Conservation (phyloP, 2,888 invertebrate genomes). For the Heteromurus nitidus region DNA sequence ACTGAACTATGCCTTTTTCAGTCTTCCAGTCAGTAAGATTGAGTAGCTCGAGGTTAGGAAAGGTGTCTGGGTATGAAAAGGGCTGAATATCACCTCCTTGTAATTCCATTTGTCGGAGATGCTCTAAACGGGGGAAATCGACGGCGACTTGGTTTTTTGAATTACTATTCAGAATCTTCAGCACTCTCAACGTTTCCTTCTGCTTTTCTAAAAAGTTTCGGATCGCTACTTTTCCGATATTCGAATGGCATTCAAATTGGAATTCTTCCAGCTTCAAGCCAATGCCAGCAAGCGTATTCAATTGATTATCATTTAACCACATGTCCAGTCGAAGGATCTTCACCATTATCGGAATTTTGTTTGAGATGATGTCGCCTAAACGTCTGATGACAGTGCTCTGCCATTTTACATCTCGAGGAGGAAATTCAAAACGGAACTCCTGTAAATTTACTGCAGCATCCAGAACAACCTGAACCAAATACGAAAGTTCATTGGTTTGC, state of each 20-base stretch:
- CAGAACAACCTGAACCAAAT: constrained; percentile 41
- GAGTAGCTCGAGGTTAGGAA: constrained; percentile 48
- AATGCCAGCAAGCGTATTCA: constrained; percentile 22
- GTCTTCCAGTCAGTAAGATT: constrained; percentile 54
- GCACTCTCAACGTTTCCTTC: constrained; percentile 9
- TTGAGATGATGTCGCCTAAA: constrained; percentile 31
- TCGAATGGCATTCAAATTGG: constrained; percentile 40
- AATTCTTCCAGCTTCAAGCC: constrained; percentile 38
- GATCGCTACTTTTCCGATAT: background rate
- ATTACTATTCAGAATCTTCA: constrained; percentile 33
- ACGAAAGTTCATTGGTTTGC: constrained; percentile 17
- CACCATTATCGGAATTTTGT: constrained; percentile 25
- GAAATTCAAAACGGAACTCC: constrained; percentile 41
- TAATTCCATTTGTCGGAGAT: constrained; percentile 42
- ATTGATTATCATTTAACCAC: constrained; percentile 31
- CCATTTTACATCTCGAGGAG: constrained; percentile 13
- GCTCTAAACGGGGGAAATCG: constrained; percentile 53
- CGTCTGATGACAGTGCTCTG: constrained; percentile 18
- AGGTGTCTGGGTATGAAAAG: constrained; percentile 52
- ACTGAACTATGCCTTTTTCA: background rate
- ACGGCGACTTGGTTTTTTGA: constrained; percentile 14
- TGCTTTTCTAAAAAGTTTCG: constrained; percentile 35
- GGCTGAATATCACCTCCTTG: constrained; percentile 42
- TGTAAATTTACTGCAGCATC: constrained; percentile 19
- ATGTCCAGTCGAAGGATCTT: constrained; percentile 34